These are phyloP conservation scores for Scaptomyza hsui DNA, from an alignment of 1,140 invertebrate genomes.

Conservation along the genomic window DNA sequence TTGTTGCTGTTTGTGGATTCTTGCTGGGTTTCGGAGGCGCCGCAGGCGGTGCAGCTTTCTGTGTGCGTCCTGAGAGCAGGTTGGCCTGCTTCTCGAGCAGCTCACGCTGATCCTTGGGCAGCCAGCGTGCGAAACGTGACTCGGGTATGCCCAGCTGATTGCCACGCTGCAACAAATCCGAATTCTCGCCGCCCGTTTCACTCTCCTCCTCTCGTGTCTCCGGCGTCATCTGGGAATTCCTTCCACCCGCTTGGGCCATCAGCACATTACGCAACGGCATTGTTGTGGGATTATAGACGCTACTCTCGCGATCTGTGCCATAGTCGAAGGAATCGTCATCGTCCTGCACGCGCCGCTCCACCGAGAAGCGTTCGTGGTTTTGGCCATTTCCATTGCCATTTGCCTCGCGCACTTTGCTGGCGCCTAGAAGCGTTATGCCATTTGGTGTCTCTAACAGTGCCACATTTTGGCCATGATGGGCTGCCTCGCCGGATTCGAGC, in stretches of 20 bases:
- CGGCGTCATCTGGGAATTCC: conserved; percentile 41
- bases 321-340: conserved; percentile 80
- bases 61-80: conserved; percentile 59
- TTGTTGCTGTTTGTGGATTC: conserved; percentile 20
- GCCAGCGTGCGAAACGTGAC: conserved; percentile 75
- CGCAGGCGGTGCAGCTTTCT: conserved; percentile 26
- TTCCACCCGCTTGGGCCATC: conserved; percentile 70
- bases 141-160: conserved; percentile 80
- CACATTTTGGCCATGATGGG: conserved; percentile 71
- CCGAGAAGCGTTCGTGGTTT: conserved; percentile 56
- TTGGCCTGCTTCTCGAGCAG: conserved; percentile 77
- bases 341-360: conserved; percentile 58
- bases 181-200: conserved; percentile 35
- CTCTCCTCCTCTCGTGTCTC: neutral
- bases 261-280: conserved; percentile 60
- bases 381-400: conserved; percentile 43
- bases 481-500: conserved; percentile 47
- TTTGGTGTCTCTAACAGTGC: conserved; percentile 77
- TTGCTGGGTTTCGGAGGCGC: conserved; percentile 50
- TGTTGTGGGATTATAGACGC: conserved; percentile 79
- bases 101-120: conserved; percentile 80
- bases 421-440: conserved; percentile 72
- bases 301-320: conserved; percentile 79
- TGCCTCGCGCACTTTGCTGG: conserved; percentile 53
- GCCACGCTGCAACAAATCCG: conserved; percentile 69